Evolutionary conservation across 2,797 vertebrate genomes (phyloP).

Genomic region (Muscicapa comitata): DNA sequence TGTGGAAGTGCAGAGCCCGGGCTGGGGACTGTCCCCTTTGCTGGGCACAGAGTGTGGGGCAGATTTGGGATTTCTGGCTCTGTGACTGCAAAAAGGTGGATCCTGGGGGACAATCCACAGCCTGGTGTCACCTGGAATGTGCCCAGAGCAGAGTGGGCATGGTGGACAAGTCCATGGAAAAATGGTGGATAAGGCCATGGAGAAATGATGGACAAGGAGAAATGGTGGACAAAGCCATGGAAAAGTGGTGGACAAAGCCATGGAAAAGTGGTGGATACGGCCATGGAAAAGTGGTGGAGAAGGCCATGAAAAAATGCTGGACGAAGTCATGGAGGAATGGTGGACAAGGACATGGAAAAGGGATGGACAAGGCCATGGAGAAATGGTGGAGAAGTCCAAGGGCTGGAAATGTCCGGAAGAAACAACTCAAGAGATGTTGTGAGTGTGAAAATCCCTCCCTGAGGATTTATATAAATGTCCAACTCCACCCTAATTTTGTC

Average conservation of each 20-base stretch:
- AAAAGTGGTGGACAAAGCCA: fast-evolving
- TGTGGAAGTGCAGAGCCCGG: fast-evolving
- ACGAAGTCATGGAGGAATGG: fast-evolving
- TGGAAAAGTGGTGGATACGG: fast-evolving
- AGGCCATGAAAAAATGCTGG: not conserved
- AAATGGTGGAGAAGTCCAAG: not conserved
- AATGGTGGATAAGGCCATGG: not conserved
- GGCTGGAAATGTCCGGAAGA: not conserved
- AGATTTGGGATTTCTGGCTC: not conserved
- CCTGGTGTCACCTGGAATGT: not conserved
- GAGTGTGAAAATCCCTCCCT: not conserved
- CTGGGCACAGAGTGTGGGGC: fast-evolving
- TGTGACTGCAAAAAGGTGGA: not conserved
- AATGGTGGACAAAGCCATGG: fast-evolving
- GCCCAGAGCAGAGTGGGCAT: not conserved
- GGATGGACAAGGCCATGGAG: too few species aligned
- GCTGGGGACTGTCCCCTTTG: fast-evolving
- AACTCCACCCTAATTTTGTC: not conserved
- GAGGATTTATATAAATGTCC: not conserved
- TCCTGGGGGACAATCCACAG: not conserved
- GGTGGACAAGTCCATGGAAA: not conserved
- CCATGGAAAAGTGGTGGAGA: fast-evolving
- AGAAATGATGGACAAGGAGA: not conserved
- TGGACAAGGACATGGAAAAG: not conserved
- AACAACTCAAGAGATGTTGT: not conserved